Percentiles rank a stretch among this genome's conserved stretches.
These are phyloP conservation scores for Scaptomyza hsui DNA, from an alignment of 1,140 invertebrate species.

Conservation along the genomic window DNA sequence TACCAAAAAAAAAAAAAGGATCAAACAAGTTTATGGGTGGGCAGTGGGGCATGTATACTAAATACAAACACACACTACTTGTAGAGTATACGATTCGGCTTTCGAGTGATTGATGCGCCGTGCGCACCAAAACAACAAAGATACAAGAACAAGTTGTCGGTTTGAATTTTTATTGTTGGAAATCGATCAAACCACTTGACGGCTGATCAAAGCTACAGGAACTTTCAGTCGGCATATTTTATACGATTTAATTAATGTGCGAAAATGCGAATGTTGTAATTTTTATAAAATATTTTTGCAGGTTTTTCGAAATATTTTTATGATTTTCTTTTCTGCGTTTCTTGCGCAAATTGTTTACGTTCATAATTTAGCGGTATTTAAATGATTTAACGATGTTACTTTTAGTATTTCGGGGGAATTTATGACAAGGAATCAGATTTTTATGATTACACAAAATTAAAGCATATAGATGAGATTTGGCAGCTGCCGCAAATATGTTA, in stretches of 20 bases:
- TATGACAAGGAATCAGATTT: no score
- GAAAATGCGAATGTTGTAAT: slow-evolving; percentile 19
- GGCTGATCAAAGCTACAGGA: slow-evolving; percentile 70
- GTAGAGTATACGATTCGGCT: slow-evolving; percentile 10
- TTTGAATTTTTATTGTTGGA: slow-evolving; percentile 71
- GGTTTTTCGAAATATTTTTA: slow-evolving; percentile 10
- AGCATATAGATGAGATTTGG: no score
- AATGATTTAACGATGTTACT: slow-evolving; percentile 9
- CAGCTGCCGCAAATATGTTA: no score
- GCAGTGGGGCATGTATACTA: slow-evolving; percentile 25
- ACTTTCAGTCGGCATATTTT: slow-evolving; percentile 61
- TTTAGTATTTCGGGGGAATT: no score
- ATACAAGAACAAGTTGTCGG: slow-evolving; percentile 69
- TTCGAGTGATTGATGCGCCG: slow-evolving; percentile 70
- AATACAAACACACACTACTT: slow-evolving; percentile 29
- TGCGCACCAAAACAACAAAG: slow-evolving; percentile 59
- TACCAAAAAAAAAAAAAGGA: slow-evolving; percentile 48
- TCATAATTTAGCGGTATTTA: slow-evolving; percentile 6
- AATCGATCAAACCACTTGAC: slow-evolving; percentile 79
- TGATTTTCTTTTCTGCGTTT: background rate
- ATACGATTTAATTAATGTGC: slow-evolving; percentile 67
- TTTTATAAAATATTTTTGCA: slow-evolving; percentile 31
- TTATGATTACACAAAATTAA: no score
- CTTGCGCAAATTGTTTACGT: slow-evolving; percentile 17
- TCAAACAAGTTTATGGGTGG: slow-evolving; percentile 81